These are phyloP conservation scores for Nestor notabilis DNA, from an alignment of 2,113 vertebrate species.

Conservation along the genomic window DNA sequence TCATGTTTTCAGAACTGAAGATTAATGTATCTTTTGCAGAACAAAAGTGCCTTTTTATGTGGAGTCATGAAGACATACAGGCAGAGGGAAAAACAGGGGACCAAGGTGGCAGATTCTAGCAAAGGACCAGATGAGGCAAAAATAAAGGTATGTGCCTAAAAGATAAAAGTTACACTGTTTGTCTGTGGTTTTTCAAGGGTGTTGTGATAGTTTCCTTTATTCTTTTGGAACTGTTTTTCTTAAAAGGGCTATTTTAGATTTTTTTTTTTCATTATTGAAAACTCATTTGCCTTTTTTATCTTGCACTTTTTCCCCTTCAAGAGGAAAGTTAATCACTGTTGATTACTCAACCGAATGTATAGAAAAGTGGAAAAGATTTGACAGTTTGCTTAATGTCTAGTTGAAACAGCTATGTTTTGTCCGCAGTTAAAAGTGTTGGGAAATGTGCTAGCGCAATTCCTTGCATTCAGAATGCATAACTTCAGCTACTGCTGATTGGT, in stretches of 20 bases:
- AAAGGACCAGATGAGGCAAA: constrained; percentile 98
- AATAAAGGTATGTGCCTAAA: constrained; percentile 86
- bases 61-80: constrained; percentile 99
- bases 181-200: neutral
- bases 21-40: constrained; percentile 75
- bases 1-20: neutral
- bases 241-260: neutral
- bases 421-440: neutral
- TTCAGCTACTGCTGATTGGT: neutral
- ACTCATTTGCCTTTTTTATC: neutral
- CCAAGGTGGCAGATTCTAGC: constrained; percentile 92
- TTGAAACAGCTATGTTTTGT: neutral
- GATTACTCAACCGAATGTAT: neutral
- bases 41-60: constrained; percentile 99
- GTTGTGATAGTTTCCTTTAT: neutral
- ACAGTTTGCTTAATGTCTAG: neutral
- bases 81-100: constrained; percentile 98
- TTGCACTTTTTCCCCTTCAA: neutral
- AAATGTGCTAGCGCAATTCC: neutral
- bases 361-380: neutral
- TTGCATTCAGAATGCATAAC: fast-evolving
- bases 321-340: neutral
- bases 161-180: neutral
- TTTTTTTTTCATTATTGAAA: neutral
- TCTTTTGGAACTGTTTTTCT: neutral